Evolutionary conservation across 1,140 invertebrate genomes (phyloP).

Genomic region (Philaenus spumarius): DNA sequence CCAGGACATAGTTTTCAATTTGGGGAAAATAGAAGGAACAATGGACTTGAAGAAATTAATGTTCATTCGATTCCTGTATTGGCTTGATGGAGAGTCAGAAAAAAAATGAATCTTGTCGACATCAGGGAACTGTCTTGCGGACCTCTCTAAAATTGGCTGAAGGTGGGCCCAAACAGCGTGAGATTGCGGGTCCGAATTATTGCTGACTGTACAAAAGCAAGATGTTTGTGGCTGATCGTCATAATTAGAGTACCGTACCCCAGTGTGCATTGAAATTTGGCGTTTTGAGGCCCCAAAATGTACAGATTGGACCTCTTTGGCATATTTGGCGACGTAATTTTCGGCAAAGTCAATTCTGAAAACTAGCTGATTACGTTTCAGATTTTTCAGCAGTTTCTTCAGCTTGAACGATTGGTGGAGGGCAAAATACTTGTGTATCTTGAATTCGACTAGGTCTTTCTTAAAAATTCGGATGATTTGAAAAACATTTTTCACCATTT

Average conservation of each 20-base stretch:
- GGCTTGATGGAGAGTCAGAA: no score
- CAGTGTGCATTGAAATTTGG: background rate
- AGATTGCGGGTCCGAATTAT: no score
- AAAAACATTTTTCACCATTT: background rate
- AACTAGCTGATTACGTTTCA: slow-evolving; percentile 1
- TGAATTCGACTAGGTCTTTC: background rate
- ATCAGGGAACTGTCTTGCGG: slow-evolving; percentile 1
- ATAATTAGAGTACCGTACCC: no score
- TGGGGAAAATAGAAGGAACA: no score
- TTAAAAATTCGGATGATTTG: background rate
- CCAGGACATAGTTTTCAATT: no score
- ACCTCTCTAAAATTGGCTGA: no score
- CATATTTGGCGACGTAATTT: background rate
- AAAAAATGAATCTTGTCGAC: background rate
- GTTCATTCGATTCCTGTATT: no score
- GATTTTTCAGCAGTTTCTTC: slow-evolving; percentile 1
- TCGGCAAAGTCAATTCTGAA: slow-evolving; percentile 2
- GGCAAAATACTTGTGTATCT: background rate
- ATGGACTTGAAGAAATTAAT: no score
- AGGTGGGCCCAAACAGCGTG: no score
- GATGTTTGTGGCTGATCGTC: slow-evolving; percentile 1
- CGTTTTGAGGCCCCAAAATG: background rate
- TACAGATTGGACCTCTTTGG: background rate
- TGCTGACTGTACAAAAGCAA: slow-evolving; percentile 1
- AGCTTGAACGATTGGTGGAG: slow-evolving; percentile 5